Base-by-base conservation (phyloP, 2,113 vertebrate species). In the Dunckerocampus dactyliophorus region DNA sequence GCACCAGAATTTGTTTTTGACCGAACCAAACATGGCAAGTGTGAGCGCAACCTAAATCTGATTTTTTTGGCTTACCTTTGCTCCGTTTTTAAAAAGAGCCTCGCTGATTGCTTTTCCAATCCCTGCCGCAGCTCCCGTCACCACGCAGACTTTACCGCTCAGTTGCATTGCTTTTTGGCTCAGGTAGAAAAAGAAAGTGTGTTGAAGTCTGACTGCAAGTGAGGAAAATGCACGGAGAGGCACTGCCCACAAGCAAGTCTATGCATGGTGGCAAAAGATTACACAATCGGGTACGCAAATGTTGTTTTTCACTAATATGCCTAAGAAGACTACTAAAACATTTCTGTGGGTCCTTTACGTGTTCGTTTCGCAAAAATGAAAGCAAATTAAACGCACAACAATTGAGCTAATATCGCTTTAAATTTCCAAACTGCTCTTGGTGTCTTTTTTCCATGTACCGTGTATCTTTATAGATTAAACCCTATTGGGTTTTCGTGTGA, bases 81-180 rank as follows among this genome's bases (percentile, higher is more conserved):
- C 88, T 1, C 84, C 83, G 43, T 87, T 82, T 52, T 74, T 47
- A 57, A 88, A 64, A 8, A 90, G 81, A 0, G 72, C 69, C 63
- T 87, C 76, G 1, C 74, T 47, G 3, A 89, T 66, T 0, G 75
- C 83, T 74, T 28, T 82, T 8, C 89, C 88, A 3, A 90, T 85
- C 0, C 89, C 89, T 59, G 69, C 55, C 1, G 71, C 86, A 1
- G 75, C 89, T 47, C 89, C 89, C 1, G 88, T 89, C 65, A 90
- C 82, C 0, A 87, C 57, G 0, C 83, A 88, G 0, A 16, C 19
- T 72, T 85, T 85, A 0, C 73, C 75, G 0, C 9, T 5, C 1
- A 88, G 2, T 3, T 76, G 62, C 87, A 88, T 88, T 17, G 50
- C 11, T 47, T 46, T 1, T 13, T 17, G 54, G 6, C 8, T 8